A percentile compares a stretch with the other conserved stretches of the same genome.
These are phyloP conservation scores for Baccha elongata DNA, from an alignment of 2,888 invertebrate genomes.

Conservation along the genomic window DNA sequence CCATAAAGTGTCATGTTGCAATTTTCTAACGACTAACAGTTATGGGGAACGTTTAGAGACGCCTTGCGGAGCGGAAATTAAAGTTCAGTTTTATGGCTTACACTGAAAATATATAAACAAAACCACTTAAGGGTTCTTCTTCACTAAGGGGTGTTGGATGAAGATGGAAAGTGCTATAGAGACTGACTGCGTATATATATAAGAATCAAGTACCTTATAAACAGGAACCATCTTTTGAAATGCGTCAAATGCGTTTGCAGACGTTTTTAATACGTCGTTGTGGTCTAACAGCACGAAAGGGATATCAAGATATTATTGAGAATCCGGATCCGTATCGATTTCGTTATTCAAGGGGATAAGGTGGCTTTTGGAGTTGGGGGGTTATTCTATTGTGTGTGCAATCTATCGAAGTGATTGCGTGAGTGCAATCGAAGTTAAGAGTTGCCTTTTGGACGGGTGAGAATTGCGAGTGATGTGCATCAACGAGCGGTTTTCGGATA, in stretches of 20 bases:
- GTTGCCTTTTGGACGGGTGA: constrained; percentile 36
- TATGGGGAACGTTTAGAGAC: constrained; percentile 48
- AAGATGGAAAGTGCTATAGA: background rate
- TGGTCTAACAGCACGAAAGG: constrained; percentile 56
- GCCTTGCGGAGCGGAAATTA: constrained; percentile 67
- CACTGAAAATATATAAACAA: constrained; percentile 66
- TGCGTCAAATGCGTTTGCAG: constrained; percentile 67
- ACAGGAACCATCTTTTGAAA: constrained; percentile 54
- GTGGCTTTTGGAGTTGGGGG: background rate
- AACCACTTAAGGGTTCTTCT: constrained; percentile 59
- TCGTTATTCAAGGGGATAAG: background rate
- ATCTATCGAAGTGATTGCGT: constrained; percentile 51
- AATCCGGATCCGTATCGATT: constrained; percentile 57
- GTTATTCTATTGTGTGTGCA: constrained; percentile 24
- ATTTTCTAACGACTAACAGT: constrained; percentile 62
- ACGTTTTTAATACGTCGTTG: constrained; percentile 49
- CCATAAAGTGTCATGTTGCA: constrained; percentile 69
- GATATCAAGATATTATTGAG: constrained; percentile 51
- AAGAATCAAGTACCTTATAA: background rate
- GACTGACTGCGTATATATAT: background rate
- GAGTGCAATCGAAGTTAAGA: constrained; percentile 63
- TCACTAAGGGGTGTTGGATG: background rate
- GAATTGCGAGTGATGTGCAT: constrained; percentile 32
- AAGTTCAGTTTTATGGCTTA: constrained; percentile 71
- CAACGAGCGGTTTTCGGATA: constrained; percentile 23